Base-by-base conservation (phyloP, 2,797 vertebrate genomes). In the Pelobates cultripes region DNA sequence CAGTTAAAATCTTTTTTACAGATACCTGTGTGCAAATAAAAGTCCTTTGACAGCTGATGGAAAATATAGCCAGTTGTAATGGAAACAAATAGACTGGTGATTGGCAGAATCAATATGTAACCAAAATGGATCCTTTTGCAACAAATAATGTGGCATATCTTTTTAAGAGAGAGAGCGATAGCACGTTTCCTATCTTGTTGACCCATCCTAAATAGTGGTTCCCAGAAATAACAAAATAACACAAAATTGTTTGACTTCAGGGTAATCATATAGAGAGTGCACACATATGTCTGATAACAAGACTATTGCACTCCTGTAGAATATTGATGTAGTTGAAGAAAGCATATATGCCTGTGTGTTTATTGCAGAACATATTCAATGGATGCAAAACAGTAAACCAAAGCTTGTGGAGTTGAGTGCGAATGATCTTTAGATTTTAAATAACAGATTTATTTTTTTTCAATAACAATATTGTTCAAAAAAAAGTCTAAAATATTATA, bases 1-100 rank as follows among this genome's bases (percentile, higher is more conserved):
- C 6, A 51, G 70, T 51, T 78, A 74, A 70, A 81, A 70, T 64
- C 43, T 75, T 13, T 13, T 17, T 47, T 1, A 5, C 3, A 28
- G n/a, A 57, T 76, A 55, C n/a, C 71, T 70, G 43, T 75, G 66
- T 70, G 73, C 68, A 73, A 41, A 73, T 17, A 3, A 70, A n/a
- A 70, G 17, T 15, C 63, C 15, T 77, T 55, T 81, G 73, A 71
- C 74, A 77, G 41, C 12, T 42, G 47, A 68, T 42, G 28, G 47
- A 8, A 78, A 64, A 81, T 72, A 45, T 40, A 51, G n/a, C 40
- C 45, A 17, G 63, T 71, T 81, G 53, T 17, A 55, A 44, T 17
- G 45, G 44, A 73, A 73, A 67, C 60, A 43, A 74, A 51, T 74
- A 71, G 71, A 53, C 40, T 12, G 4, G 43, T 81, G 66, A 63